Evolutionary conservation across 92 coral and sea anemone species (phyloP).

Genomic region (Zoanthus sociatus): DNA sequence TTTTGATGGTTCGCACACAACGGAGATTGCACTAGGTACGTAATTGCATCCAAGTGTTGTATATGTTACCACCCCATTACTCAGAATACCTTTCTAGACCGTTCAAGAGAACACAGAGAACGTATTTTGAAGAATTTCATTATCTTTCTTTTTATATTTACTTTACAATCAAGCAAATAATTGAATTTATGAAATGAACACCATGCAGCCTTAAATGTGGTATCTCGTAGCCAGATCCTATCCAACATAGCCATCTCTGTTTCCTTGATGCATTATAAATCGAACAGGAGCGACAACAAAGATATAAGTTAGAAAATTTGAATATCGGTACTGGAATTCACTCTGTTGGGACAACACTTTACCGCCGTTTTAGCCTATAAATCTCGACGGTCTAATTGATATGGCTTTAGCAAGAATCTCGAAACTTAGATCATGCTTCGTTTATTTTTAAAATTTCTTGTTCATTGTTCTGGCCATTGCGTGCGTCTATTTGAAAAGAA

Average conservation of each 20-base stretch:
- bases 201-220: no score
- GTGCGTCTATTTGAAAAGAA: no score
- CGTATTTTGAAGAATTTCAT: no score
- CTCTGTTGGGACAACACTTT: neutral
- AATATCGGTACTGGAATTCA: neutral
- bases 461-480: neutral
- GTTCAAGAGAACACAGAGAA: no score
- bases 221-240: no score
- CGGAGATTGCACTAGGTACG: constrained; percentile 10
- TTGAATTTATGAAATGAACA: no score
- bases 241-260: no score
- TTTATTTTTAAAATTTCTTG: neutral
- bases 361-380: neutral
- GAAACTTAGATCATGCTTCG: neutral
- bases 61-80: neutral
- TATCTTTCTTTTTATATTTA: no score
- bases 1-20: constrained; percentile 58
- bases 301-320: neutral
- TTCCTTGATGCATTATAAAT: neutral
- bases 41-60: neutral
- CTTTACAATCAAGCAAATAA: no score
- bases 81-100: neutral
- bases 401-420: neutral
- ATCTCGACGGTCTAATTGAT: neutral
- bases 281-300: neutral